Evolutionary conservation across 2,797 vertebrate genomes (phyloP).

Genomic region (Centropyge bicolor): DNA sequence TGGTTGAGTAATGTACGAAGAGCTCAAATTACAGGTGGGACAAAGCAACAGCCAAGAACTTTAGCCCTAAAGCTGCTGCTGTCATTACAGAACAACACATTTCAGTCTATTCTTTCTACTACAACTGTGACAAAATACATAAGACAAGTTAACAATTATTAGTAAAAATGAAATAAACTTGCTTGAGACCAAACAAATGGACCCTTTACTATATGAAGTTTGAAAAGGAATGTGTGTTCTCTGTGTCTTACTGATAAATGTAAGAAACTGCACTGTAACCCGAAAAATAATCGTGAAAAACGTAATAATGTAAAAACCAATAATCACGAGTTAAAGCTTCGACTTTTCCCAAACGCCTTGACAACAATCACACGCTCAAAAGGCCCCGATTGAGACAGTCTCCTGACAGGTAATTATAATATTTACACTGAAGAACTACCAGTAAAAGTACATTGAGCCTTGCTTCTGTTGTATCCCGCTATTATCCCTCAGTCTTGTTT

Average conservation of each 20-base stretch:
- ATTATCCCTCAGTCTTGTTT: constrained; percentile 47
- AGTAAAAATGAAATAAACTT: background rate
- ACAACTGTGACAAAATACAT: background rate
- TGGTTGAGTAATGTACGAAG: background rate
- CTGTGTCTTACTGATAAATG: background rate
- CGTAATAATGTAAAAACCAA: background rate
- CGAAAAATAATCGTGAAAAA: background rate
- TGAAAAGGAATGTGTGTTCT: background rate
- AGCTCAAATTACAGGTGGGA: background rate
- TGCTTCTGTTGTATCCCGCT: constrained; percentile 29
- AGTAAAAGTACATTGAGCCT: constrained; percentile 23
- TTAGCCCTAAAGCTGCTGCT: background rate
- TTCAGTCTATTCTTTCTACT: background rate
- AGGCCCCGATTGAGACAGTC: constrained; percentile 3
- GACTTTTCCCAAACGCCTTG: constrained; percentile 12
- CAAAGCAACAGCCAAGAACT: background rate
- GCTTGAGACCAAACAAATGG: background rate
- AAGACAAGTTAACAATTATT: background rate
- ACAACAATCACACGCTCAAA: constrained; percentile 7
- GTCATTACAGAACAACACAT: background rate
- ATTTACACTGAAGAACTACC: constrained; percentile 13
- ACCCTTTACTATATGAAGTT: background rate
- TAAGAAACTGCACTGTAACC: background rate
- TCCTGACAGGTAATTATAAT: constrained; percentile 36
- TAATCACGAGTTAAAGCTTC: background rate